These are phyloP conservation scores for Rhinogobius similis DNA, from an alignment of 2,113 vertebrate genomes.

Conservation along the genomic window DNA sequence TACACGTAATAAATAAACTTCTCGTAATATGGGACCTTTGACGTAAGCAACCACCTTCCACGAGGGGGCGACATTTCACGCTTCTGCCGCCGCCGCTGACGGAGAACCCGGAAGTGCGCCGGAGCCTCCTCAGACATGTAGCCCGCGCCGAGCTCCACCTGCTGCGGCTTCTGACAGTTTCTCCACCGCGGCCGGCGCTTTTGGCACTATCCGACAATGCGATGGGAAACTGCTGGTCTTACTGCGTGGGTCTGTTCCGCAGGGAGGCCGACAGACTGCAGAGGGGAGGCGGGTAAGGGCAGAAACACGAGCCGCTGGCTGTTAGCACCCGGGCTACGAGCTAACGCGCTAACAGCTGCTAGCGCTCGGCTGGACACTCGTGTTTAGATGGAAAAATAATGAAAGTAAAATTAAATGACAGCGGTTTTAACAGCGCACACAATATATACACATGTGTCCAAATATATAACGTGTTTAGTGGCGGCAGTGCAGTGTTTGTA, in stretches of 20 bases:
- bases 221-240: constrained; percentile 81
- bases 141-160: not conserved
- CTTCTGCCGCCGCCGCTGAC: not conserved
- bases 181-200: constrained; percentile 21
- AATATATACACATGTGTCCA: not conserved
- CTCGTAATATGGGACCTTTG: no score
- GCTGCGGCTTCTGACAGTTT: constrained; percentile 13
- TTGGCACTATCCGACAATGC: constrained; percentile 67
- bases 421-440: not conserved
- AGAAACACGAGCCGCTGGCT: constrained; percentile 31
- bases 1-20: no score
- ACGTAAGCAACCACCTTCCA: no score
- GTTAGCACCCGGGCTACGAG: constrained; percentile 8
- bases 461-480: not conserved
- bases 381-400: not conserved
- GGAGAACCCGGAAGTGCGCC: constrained; percentile 30
- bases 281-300: constrained; percentile 77
- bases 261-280: constrained; percentile 75
- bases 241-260: constrained; percentile 71
- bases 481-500: no score
- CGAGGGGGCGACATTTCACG: constrained; percentile 38
- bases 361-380: not conserved
- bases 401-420: not conserved
- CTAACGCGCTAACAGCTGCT: constrained; percentile 10
- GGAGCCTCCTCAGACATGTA: constrained; percentile 26